Percentiles rank a stretch among this genome's conserved stretches.
These are phyloP conservation scores for Augochlorella aurata DNA, from an alignment of 2,888 invertebrate species.

Conservation along the genomic window DNA sequence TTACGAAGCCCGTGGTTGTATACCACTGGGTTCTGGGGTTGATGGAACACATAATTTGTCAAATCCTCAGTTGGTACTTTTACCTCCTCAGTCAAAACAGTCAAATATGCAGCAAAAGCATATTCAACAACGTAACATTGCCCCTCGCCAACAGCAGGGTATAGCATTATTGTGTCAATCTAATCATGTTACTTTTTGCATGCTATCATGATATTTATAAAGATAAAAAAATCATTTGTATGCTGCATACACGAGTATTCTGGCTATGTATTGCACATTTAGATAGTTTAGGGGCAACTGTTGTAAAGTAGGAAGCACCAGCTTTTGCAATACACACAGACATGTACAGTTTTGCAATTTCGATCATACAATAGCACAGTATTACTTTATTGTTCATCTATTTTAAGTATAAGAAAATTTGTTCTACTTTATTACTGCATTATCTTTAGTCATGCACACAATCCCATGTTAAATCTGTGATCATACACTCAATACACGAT, in stretches of 20 bases:
- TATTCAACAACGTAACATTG: slow-evolving; percentile 77
- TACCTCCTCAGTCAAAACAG: slow-evolving; percentile 79
- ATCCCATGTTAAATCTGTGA: slow-evolving; percentile 4
- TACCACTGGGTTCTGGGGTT: slow-evolving; percentile 89
- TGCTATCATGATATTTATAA: slow-evolving; percentile 32
- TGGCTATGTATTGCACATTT: slow-evolving; percentile 30
- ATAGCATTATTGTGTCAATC: slow-evolving; percentile 61
- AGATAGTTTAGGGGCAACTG: slow-evolving; percentile 13
- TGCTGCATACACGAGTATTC: slow-evolving; percentile 22
- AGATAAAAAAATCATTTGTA: slow-evolving; percentile 10
- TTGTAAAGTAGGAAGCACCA: slow-evolving; percentile 45
- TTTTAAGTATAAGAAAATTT: slow-evolving; percentile 26
- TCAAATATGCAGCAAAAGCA: slow-evolving; percentile 76
- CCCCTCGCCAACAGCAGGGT: slow-evolving; percentile 79
- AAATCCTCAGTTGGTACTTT: slow-evolving; percentile 82
- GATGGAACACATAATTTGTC: slow-evolving; percentile 81
- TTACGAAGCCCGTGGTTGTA: slow-evolving; percentile 92
- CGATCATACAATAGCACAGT: slow-evolving; percentile 29
- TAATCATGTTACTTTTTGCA: slow-evolving; percentile 57
- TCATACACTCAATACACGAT: not conserved
- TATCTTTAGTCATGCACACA: slow-evolving; percentile 5
- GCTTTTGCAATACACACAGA: slow-evolving; percentile 44
- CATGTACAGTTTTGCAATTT: slow-evolving; percentile 38
- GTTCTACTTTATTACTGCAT: slow-evolving; percentile 4
- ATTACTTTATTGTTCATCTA: slow-evolving; percentile 21